Evolutionary conservation across 2,797 vertebrate genomes (phyloP).

Genomic region (Cetoscarus ocellatus): DNA sequence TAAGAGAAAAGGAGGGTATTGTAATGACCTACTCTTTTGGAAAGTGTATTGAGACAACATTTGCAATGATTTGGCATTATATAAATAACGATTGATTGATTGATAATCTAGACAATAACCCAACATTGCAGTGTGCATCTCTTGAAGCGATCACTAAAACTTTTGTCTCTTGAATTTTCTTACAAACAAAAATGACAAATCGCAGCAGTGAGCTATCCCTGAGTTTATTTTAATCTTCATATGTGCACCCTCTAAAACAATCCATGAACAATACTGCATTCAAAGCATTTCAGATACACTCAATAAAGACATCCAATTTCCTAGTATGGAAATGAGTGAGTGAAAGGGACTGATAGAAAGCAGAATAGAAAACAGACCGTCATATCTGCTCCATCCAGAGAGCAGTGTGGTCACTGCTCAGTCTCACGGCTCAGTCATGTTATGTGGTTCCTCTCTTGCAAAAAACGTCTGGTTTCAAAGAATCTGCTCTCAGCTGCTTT

Average conservation of each 20-base stretch:
- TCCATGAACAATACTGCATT: background rate
- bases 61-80: too few relatives aligned
- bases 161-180: background rate
- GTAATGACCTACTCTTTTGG: too few relatives aligned
- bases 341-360: background rate
- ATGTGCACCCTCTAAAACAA: background rate
- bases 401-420: background rate
- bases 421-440: background rate
- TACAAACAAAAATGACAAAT: background rate
- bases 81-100: too few relatives aligned
- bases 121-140: too few relatives aligned
- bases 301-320: background rate
- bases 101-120: too few relatives aligned
- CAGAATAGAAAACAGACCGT: constrained; percentile 8
- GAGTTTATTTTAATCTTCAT: background rate
- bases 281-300: background rate
- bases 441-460: constrained; percentile 34
- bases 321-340: background rate
- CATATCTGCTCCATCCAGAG: constrained; percentile 39
- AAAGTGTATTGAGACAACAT: too few relatives aligned
- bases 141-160: background rate
- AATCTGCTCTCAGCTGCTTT: constrained; percentile 30
- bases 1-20: too few relatives aligned
- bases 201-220: background rate
- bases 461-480: constrained; percentile 30